Conservation (phyloP, 2,797 vertebrate genomes). For the Oreochromis grahami region DNA sequence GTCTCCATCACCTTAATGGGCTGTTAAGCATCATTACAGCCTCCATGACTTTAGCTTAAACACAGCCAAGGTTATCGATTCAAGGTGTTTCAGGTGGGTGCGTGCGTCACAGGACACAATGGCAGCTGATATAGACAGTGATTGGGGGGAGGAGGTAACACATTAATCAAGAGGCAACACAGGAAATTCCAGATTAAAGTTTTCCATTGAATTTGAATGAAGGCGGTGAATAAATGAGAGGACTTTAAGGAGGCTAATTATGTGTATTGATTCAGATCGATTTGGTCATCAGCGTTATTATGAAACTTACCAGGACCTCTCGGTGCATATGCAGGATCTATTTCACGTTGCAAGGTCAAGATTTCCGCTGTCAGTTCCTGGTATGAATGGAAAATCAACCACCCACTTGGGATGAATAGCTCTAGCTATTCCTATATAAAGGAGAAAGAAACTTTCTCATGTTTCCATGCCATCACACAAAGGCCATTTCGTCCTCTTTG, state of each 20-base stretch:
- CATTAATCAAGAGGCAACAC: constrained; percentile 9
- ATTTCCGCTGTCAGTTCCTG: constrained; percentile 1
- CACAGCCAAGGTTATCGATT: constrained; percentile 55
- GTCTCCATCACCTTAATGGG: constrained; percentile 65
- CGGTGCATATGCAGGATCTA: background rate
- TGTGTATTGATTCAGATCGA: constrained; percentile 56
- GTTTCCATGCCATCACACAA: background rate
- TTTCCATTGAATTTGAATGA: constrained; percentile 9
- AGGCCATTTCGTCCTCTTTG: background rate
- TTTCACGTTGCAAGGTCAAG: constrained; percentile 45
- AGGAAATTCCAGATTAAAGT: background rate
- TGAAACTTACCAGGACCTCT: constrained; percentile 8
- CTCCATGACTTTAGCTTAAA: constrained; percentile 53
- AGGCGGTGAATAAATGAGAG: background rate
- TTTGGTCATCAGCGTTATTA: constrained; percentile 34
- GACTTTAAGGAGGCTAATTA: constrained; percentile 29
- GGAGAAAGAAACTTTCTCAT: background rate
- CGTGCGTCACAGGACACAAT: constrained; percentile 13
- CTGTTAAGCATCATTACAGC: constrained; percentile 57
- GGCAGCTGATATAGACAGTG: constrained; percentile 19
- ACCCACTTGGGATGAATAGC: background rate
- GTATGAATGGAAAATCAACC: constrained; percentile 11
- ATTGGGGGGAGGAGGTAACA: background rate
- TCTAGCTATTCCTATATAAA: background rate
- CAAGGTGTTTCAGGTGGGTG: constrained; percentile 11